Conservation (phyloP, 2,888 invertebrate genomes). For the Cabera pusaria region DNA sequence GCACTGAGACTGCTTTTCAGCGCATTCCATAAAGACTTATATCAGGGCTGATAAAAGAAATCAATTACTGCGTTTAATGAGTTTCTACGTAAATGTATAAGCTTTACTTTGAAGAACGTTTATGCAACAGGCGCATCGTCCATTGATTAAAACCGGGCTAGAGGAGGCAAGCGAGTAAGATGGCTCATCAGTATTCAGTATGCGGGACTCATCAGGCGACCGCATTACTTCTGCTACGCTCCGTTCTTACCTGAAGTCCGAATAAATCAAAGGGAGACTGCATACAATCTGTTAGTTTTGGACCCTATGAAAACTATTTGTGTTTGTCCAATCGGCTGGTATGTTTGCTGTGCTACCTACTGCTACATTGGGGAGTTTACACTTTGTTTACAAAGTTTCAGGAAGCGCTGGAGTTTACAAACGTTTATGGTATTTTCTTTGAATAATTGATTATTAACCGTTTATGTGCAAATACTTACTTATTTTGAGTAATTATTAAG, state of each 20-base stretch:
- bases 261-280: conserved; percentile 39
- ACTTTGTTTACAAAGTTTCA: conserved; percentile 23
- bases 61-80: not conserved
- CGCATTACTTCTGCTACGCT: conserved; percentile 43
- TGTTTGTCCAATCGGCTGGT: conserved; percentile 22
- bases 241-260: conserved; percentile 35
- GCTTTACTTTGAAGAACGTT: conserved; percentile 24
- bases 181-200: conserved; percentile 63
- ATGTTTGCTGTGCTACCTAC: conserved; percentile 16
- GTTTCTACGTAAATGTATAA: conserved; percentile 18
- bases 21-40: too few species aligned
- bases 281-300: conserved; percentile 36
- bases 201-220: conserved; percentile 53
- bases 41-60: not conserved
- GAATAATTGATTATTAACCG: too few species aligned
- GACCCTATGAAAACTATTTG: conserved; percentile 28
- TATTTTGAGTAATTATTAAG: too few species aligned
- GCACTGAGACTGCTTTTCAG: too few species aligned
- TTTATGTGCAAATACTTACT: too few species aligned
- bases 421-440: too few species aligned
- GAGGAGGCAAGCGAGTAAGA: conserved; percentile 45
- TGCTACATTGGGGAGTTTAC: conserved; percentile 18
- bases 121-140: conserved; percentile 44
- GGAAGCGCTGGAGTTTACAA: too few species aligned
- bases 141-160: conserved; percentile 49